phyloP scores from a whole-genome alignment of 2,888 invertebrate species.

The Heliconius hortense region DNA sequence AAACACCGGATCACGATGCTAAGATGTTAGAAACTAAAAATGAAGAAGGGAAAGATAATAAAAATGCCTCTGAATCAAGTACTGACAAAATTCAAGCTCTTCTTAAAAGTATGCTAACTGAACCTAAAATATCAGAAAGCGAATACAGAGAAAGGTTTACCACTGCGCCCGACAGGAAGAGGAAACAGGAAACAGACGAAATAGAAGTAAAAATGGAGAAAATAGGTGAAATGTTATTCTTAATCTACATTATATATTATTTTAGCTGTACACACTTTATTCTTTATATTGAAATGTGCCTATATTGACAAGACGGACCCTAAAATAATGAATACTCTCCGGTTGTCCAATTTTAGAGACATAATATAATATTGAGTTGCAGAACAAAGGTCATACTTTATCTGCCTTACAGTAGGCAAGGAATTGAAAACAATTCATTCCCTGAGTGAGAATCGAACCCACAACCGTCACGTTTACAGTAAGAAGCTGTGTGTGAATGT shows the following conservation, averaged over 20 bases:
- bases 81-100: constrained; percentile 72
- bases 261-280: background rate
- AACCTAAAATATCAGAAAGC: constrained; percentile 64
- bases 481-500: background rate
- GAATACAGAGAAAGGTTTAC: constrained; percentile 68
- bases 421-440: no score
- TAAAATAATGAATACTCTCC: no score
- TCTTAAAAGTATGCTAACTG: constrained; percentile 64
- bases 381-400: no score
- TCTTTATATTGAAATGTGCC: no score
- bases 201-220: constrained; percentile 65
- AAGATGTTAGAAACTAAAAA: constrained; percentile 52
- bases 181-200: constrained; percentile 54
- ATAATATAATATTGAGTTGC: no score
- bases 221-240: constrained; percentile 57
- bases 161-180: constrained; percentile 60
- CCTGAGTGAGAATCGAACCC: background rate
- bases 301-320: no score
- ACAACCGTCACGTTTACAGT: background rate
- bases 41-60: constrained; percentile 45
- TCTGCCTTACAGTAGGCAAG: no score
- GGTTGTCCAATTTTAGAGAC: no score
- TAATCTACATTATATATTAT: background rate
- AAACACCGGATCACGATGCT: constrained; percentile 57
- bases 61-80: constrained; percentile 53